Percentiles rank a stretch among this genome's conserved stretches.
These are phyloP conservation scores for Silvanus unidentatus DNA, from an alignment of 2,888 invertebrate genomes.

Conservation along the genomic window DNA sequence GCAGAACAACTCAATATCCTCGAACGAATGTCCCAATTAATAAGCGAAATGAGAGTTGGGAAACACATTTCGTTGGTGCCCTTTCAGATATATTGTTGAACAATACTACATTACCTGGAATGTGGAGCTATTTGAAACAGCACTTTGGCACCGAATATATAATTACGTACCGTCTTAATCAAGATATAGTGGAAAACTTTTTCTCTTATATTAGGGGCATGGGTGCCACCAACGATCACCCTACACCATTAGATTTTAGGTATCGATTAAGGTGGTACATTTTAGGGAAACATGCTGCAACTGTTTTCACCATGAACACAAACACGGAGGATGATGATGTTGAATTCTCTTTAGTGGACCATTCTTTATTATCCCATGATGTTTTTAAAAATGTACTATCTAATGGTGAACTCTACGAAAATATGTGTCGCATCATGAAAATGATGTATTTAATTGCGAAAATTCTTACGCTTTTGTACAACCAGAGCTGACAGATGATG, in stretches of 20 bases:
- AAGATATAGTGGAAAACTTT: constrained; percentile 26
- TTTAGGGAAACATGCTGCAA: constrained; percentile 25
- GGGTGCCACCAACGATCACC: constrained; percentile 28
- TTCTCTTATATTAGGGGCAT: constrained; percentile 28
- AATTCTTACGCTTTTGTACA: not conserved
- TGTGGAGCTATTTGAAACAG: not conserved
- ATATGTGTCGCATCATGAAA: too few species aligned
- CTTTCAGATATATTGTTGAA: not conserved
- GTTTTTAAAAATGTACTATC: too few species aligned
- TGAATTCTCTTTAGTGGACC: too few species aligned
- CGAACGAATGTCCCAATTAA: not conserved
- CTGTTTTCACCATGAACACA: not conserved
- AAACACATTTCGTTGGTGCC: too few species aligned
- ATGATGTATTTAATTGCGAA: too few species aligned
- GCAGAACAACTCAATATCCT: not conserved
- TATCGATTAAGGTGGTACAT: constrained; percentile 26
- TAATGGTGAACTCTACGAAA: too few species aligned
- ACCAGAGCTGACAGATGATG: not conserved
- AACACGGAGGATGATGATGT: not conserved
- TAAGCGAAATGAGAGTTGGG: not conserved
- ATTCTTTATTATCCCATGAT: too few species aligned
- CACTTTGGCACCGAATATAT: constrained; percentile 22
- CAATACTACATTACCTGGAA: not conserved
- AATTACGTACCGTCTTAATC: constrained; percentile 20
- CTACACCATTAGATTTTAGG: constrained; percentile 22